These are phyloP conservation scores for Ifrita kowaldi DNA, from an alignment of 2,113 vertebrate genomes.

Conservation along the genomic window DNA sequence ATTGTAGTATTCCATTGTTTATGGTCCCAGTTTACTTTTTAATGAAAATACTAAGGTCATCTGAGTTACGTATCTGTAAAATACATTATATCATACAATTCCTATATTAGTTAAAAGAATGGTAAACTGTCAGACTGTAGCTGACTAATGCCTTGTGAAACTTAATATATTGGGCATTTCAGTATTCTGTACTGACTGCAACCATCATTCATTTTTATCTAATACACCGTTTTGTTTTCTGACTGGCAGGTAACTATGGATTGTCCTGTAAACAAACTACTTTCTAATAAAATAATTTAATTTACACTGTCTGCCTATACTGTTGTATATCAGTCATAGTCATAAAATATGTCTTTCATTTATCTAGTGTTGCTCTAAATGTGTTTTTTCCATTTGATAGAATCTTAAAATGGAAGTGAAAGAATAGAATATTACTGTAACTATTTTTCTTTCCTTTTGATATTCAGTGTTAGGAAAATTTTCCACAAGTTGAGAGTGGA, in stretches of 20 bases:
- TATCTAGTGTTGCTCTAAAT: not conserved
- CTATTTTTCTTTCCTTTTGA: not conserved
- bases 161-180: not conserved
- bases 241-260: not conserved
- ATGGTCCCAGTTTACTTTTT: not conserved
- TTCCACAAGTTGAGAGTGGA: not conserved
- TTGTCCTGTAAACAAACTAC: not conserved
- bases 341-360: not conserved
- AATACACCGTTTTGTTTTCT: not conserved
- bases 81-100: not conserved
- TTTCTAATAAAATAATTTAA: not conserved
- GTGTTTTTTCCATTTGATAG: not conserved
- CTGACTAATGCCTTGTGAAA: not conserved
- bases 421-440: not conserved
- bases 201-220: not conserved
- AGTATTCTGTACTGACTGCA: not conserved
- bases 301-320: not conserved
- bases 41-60: conserved; percentile 3
- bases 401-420: not conserved
- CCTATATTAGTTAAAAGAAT: not conserved
- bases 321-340: not conserved
- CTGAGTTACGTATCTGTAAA: not conserved
- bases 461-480: not conserved
- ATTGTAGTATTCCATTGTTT: conserved; percentile 39
- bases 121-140: not conserved